These are phyloP conservation scores for Harpalus rubripes DNA, from an alignment of 2,888 invertebrate species.

Conservation along the genomic window DNA sequence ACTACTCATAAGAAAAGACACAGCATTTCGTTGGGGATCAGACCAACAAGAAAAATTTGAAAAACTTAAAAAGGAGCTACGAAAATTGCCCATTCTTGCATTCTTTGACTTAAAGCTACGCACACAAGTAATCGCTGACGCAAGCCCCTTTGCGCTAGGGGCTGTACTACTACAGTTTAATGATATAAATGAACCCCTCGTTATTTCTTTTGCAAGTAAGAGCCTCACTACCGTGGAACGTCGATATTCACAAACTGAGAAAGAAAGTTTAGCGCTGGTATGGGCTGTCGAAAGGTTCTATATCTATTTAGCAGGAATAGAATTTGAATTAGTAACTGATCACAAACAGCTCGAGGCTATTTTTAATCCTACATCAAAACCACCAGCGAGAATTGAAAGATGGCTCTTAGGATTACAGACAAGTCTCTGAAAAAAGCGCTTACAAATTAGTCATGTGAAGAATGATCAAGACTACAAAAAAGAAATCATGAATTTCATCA, in stretches of 20 bases:
- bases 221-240: background rate
- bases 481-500: no score
- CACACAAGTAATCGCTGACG: no score
- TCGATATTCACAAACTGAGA: constrained; percentile 10
- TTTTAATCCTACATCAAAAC: background rate
- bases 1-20: background rate
- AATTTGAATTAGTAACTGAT: constrained; percentile 22
- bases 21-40: no score
- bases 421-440: constrained; percentile 67
- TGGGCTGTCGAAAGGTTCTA: background rate
- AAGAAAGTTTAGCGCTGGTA: background rate
- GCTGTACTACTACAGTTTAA: background rate
- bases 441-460: no score
- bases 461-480: no score
- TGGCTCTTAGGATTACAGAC: constrained; percentile 12
- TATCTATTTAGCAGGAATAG: background rate
- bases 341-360: background rate
- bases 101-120: no score
- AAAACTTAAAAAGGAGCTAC: no score
- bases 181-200: no score
- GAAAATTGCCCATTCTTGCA: no score
- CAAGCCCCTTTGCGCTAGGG: background rate
- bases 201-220: no score
- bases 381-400: constrained; percentile 9
- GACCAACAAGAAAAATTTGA: no score